Base-by-base conservation (phyloP, 2,797 vertebrate species). In the Natrix natrix region DNA sequence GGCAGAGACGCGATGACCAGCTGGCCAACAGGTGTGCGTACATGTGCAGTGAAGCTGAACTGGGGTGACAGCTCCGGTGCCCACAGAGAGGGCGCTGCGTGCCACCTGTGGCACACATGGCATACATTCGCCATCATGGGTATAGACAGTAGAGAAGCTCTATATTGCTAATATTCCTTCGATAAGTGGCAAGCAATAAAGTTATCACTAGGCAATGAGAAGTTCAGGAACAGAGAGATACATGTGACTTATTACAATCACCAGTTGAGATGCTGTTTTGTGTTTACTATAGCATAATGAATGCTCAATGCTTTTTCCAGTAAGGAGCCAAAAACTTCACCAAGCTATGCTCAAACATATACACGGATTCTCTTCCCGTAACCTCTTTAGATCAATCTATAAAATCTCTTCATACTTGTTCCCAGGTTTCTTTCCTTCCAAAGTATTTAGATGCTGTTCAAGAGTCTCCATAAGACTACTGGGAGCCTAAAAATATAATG, bases 391-490 rank as follows among this genome's bases (percentile, higher is more conserved):
- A 83, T 48, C 22, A 83, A 83, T 83, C 37, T 48, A 22, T 93
- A 90, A 57, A 52, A 2, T 92, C 91, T 69, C 95, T 91, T 97
- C 98, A 2, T 98, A 99, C 99, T 97, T 98, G 97, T 98, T 98
- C 95, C 98, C 98, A 93, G 98, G 98, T 97, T 99, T 99, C 97
- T 99, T 99, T 92, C 99, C 99, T 97, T 99, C 99, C 97, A 99
- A 98, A n/a, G 98, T 99, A 97, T 99, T 99, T 95, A 99, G 98
- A 97, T 99, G 99, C 55, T 99, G 99, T 97, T 99, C 99, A 96
- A 99, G 98, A 61, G 99, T 99, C 97, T 99, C 99, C 97, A 99
- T 98, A 94, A 99, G 99, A 98, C 99, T 99, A 97, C 99, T 99
- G 55, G 99, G 99, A 96, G 99, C 99, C 99, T 99, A 97, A 69